A percentile compares a stretch with the other conserved stretches of the same genome.
Evolutionary conservation across 2,113 vertebrate genomes (phyloP).

Genomic region (Hyaena hyaena): DNA sequence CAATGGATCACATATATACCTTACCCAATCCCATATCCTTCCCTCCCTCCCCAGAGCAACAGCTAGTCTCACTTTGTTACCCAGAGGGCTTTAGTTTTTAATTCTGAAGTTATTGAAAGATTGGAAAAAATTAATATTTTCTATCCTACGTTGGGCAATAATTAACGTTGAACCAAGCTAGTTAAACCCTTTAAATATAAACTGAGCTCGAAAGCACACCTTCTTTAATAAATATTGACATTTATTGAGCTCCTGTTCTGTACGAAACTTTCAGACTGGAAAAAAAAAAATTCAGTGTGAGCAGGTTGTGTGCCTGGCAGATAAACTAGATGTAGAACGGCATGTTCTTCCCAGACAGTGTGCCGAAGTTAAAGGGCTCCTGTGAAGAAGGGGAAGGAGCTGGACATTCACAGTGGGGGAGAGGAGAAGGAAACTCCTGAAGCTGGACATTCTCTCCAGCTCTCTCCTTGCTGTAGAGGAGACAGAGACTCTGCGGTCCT

Average conservation of each 20-base stretch:
- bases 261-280: background rate
- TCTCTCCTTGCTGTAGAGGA: background rate
- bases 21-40: background rate
- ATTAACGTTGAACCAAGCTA: background rate
- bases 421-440: background rate
- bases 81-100: background rate
- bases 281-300: background rate
- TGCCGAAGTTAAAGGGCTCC: background rate
- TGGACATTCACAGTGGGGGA: no score
- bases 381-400: background rate
- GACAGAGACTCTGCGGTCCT: background rate
- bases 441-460: background rate
- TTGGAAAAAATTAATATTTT: background rate
- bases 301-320: background rate
- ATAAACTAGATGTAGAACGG: background rate
- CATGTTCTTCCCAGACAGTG: background rate
- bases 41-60: background rate
- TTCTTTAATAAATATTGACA: conserved; percentile 7
- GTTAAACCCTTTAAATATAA: background rate
- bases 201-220: background rate
- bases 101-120: conserved; percentile 9
- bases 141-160: background rate
- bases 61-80: background rate
- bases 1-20: background rate
- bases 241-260: background rate